These are phyloP conservation scores for Meteorus cinctellus DNA, from an alignment of 2,888 invertebrate species.

Conservation along the genomic window DNA sequence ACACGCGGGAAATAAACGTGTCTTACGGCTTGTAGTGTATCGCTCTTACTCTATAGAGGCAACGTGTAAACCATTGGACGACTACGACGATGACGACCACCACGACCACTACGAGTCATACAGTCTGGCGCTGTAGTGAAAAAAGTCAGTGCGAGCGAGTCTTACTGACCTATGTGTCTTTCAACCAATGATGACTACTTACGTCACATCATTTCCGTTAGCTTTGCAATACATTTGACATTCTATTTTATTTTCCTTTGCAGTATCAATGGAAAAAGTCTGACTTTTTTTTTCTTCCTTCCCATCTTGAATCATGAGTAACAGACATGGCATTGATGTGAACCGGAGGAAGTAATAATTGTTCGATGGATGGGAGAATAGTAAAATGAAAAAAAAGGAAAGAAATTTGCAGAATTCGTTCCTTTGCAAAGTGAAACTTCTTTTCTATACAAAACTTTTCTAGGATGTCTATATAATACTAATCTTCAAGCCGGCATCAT, in stretches of 20 bases:
- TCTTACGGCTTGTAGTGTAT: slow-evolving; percentile 44
- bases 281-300: not conserved
- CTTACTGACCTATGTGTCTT: slow-evolving; percentile 50
- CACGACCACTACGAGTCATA: slow-evolving; percentile 8
- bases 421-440: not conserved
- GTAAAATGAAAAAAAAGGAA: not conserved
- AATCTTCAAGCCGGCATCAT: slow-evolving; percentile 35
- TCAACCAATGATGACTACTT: slow-evolving; percentile 7
- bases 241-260: slow-evolving; percentile 31
- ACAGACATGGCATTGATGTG: slow-evolving; percentile 10
- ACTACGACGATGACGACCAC: not conserved
- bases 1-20: slow-evolving; percentile 36
- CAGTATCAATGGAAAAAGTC: slow-evolving; percentile 5
- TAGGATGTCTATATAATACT: slow-evolving; percentile 25
- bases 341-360: slow-evolving; percentile 6
- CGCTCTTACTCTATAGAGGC: slow-evolving; percentile 21
- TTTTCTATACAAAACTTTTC: slow-evolving; percentile 7
- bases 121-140: slow-evolving; percentile 21
- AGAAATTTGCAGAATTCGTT: slow-evolving; percentile 14
- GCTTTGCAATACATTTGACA: slow-evolving; percentile 17
- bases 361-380: not conserved
- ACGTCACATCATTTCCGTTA: slow-evolving; percentile 32
- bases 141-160: slow-evolving; percentile 40
- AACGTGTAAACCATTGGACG: slow-evolving; percentile 32
- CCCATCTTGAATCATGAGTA: not conserved